Evolutionary conservation across 30 jellyfish, hydroid and myxozoan species (phyloP).

Genomic region (Mastigias papua): DNA sequence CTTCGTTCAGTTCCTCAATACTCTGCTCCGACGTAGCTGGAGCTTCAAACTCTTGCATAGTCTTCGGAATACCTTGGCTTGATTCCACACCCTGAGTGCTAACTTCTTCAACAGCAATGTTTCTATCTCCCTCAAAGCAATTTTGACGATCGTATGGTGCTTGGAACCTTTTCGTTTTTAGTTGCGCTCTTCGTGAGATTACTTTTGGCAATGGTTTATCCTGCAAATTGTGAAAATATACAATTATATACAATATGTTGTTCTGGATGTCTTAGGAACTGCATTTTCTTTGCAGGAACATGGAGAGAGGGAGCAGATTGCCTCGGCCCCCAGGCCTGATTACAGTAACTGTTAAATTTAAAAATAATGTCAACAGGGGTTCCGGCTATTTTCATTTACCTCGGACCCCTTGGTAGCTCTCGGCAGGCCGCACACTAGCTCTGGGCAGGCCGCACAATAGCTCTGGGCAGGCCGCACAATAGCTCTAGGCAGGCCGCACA

Average conservation of each 20-base stretch:
- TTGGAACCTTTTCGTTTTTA: not conserved
- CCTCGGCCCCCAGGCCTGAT: no score
- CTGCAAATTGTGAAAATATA: not conserved
- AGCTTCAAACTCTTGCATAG: not conserved
- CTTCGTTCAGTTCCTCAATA: slow-evolving; percentile 22
- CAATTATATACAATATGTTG: not conserved
- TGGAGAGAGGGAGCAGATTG: no score
- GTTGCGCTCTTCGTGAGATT: not conserved
- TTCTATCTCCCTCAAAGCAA: not conserved
- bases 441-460: no score
- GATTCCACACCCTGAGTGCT: not conserved
- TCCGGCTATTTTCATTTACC: no score
- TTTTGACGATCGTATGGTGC: not conserved
- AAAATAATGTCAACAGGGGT: no score
- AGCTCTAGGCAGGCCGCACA: no score
- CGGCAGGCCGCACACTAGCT: no score
- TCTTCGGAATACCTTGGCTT: not conserved
- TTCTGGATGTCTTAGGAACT: not conserved
- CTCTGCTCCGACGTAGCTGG: not conserved
- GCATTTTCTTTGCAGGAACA: no score
- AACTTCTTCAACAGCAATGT: not conserved
- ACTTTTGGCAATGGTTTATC: not conserved
- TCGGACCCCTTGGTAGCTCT: no score
- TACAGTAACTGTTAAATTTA: no score
- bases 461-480: no score